Evolutionary conservation across 1,140 invertebrate species (phyloP), one percentile per base, ranked within the genome.

Genomic region (Bemisia tabaci): DNA sequence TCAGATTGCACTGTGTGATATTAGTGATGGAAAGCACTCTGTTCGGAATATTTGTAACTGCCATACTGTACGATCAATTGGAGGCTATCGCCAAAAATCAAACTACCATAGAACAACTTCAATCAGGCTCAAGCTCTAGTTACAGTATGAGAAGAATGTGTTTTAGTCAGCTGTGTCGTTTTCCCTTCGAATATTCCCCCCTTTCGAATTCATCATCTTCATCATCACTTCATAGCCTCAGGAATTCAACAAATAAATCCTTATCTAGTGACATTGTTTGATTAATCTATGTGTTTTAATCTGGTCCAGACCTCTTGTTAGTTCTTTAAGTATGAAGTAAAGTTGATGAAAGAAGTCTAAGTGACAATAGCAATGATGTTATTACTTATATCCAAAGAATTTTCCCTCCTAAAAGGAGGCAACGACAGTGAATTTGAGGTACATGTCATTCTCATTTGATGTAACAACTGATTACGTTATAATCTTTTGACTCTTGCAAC

Each of bases 1-100:
- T 67, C 77, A 93, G 90, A 73, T 82, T 95, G 71, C 92, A 95
- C 77, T 89, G 87, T 68, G 86, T 95, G 27, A 85, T 93, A 70
- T 79, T 95, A 65, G 80, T 91, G 66, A 79, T 95, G 77, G 92
- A 94, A 77, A 89, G 87, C 69, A 80, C 86, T 2, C 77, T 95
- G 22, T 95, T 95, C 80, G 92, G 92, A 23, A 82, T 95, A 72
- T 95, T 95, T 79, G 92, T 95, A 1, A 79, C 91, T 62, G 91
- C 90, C 60, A 94, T 95, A 70, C 84, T 93, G 70, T 87, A 91
- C 74, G 92, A 95, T 81, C 93, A 95, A 79, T 83, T 94, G 69
- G 84, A 87, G 75, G 89, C 91, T 21, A 92, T 95, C 69, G 80
- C 91, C 60, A 84, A 83, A 66, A 90, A 93, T 72, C 89, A 92